Conservation (phyloP, 1,140 invertebrate species). For the Cydia strobilella region DNA sequence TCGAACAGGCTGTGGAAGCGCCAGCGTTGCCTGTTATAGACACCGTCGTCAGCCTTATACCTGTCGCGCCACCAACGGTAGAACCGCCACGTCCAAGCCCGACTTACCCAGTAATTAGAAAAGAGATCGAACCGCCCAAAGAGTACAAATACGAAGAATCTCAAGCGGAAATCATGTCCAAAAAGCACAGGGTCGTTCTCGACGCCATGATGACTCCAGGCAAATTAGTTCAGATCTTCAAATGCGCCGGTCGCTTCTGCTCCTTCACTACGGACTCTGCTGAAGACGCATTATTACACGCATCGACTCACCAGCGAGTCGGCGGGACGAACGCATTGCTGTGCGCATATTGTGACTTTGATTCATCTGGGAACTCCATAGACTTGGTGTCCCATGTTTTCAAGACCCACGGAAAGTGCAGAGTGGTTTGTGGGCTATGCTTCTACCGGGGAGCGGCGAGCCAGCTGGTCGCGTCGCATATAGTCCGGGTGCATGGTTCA, state of each 20-base stretch:
- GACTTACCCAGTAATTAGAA: conserved; percentile 34
- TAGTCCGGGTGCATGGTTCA: conserved; percentile 45
- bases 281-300: conserved; percentile 63
- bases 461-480: conserved; percentile 60
- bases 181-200: conserved; percentile 62
- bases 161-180: conserved; percentile 56
- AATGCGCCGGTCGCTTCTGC: conserved; percentile 70
- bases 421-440: conserved; percentile 59
- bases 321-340: conserved; percentile 60
- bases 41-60: conserved; percentile 61
- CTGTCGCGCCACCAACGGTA: conserved; percentile 25
- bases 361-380: conserved; percentile 59
- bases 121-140: conserved; percentile 34
- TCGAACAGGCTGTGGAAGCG: conserved; percentile 32
- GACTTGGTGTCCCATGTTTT: conserved; percentile 73
- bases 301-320: conserved; percentile 58
- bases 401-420: conserved; percentile 58
- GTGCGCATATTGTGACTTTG: conserved; percentile 68
- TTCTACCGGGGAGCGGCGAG: conserved; percentile 65
- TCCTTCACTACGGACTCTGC: conserved; percentile 65
- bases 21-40: conserved; percentile 58
- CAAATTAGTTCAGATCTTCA: conserved; percentile 64
- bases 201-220: conserved; percentile 60
- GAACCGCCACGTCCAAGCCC: conserved; percentile 35
- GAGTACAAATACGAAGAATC: conserved; percentile 61